Conservation (phyloP, 1,140 invertebrate genomes). For the Octopus bimaculoides region DNA sequence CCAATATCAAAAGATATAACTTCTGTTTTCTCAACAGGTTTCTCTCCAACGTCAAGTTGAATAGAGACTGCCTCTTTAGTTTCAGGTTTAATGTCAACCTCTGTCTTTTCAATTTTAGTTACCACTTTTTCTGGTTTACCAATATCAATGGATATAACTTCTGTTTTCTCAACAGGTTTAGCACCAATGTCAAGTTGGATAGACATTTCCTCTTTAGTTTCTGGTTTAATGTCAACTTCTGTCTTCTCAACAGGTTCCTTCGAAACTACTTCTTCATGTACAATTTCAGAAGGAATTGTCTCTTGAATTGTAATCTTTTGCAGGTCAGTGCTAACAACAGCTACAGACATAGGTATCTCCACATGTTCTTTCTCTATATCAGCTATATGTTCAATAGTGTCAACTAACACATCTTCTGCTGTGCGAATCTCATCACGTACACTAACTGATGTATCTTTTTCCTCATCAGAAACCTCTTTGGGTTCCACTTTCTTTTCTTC, state of each 20-base stretch:
- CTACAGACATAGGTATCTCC: too few species aligned
- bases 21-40: not conserved
- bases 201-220: too few species aligned
- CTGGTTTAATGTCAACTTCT: too few species aligned
- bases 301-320: not conserved
- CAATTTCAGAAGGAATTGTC: not conserved
- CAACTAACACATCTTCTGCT: too few species aligned
- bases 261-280: not conserved
- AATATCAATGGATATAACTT: not conserved
- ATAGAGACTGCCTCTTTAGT: not conserved
- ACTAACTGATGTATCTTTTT: too few species aligned
- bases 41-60: not conserved
- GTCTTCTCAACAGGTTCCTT: not conserved
- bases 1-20: conserved; percentile 13
- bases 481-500: not conserved
- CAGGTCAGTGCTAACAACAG: too few species aligned
- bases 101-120: not conserved
- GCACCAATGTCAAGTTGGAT: too few species aligned
- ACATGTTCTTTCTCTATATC: too few species aligned
- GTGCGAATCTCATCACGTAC: too few species aligned
- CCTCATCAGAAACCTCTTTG: not conserved
- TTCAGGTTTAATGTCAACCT: not conserved
- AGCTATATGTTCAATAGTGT: too few species aligned
- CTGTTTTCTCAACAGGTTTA: not conserved
- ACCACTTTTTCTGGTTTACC: not conserved